Evolutionary conservation across 2,797 vertebrate species (phyloP), one percentile per base, ranked within the genome.

Genomic region (Sebastes vulpes): DNA sequence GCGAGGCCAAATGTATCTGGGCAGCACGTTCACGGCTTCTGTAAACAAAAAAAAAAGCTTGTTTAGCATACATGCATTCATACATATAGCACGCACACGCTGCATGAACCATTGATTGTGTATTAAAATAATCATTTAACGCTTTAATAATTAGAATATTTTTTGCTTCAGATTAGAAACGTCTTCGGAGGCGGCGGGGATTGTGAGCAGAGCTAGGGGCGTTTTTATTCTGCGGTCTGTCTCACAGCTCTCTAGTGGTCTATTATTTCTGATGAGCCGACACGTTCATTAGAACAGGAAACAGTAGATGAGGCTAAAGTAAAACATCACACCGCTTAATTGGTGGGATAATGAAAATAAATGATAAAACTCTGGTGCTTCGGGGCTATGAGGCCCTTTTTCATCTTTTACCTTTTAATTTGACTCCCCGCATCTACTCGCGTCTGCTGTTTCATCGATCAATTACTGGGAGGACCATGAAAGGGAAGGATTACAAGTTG

Each of bases 201-300:
- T 70, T 35, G 52, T 25, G 80, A 74, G 72, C 75, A n/a, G 72
- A 81, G 83, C 82, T 54, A 5, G 50, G 42, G 72, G 72, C 14
- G 64, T 88, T 91, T 77, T 91, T 87, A 88, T 79, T 84, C 88
- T 67, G 84, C 57, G 23, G 77, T 73, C 87, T 79, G 85, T 87
- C 85, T 92, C 83, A 65, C 54, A 48, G 87, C 88, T 89, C 92
- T 94, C 90, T 23, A 67, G 90, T 89, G 92, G 90, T 93, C 92
- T 86, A 91, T 95, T 95, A 94, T 90, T 92, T 92, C 86, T 93
- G 92, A 93, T 81, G 88, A 92, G 85, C 77, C 25, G 81, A 93
- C 91, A 84, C 76, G 46, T 93, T 93, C 89, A 94, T 93, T 95
- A 93, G 84, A 85, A 88, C 63, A 84, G 88, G 86, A 92, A 92